phyloP scores from a whole-genome alignment of 2,797 vertebrate genomes.

The Setipinna tenuifilis region DNA sequence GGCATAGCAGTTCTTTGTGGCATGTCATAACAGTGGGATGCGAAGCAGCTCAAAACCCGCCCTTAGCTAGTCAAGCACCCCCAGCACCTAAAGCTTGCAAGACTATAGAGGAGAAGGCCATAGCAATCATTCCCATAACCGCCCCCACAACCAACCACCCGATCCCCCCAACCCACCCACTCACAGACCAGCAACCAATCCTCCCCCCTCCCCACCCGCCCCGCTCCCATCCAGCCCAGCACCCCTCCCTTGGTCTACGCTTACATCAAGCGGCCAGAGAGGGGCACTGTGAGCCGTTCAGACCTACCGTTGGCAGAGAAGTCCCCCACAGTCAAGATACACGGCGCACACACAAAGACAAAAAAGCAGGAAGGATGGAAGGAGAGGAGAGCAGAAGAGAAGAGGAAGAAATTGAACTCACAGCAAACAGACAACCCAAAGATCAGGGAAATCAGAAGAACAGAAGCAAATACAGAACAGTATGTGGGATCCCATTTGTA shows the following conservation, averaged over 20 bases:
- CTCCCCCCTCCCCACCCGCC: slow-evolving; percentile 56
- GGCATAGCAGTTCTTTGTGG: slow-evolving; percentile 72
- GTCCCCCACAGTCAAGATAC: slow-evolving; percentile 82
- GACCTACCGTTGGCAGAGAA: slow-evolving; percentile 83
- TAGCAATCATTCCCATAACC: slow-evolving; percentile 75
- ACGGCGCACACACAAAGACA: slow-evolving; percentile 79
- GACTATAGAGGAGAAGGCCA: slow-evolving; percentile 72
- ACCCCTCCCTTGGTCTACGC: slow-evolving; percentile 69
- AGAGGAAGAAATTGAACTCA: slow-evolving; percentile 81
- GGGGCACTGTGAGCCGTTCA: slow-evolving; percentile 73
- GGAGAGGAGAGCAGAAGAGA: slow-evolving; percentile 69
- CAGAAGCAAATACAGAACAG: slow-evolving; percentile 57
- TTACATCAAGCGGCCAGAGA: slow-evolving; percentile 77
- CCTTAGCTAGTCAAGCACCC: slow-evolving; percentile 76
- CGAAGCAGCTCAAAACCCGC: slow-evolving; percentile 73
- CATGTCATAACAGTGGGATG: slow-evolving; percentile 74
- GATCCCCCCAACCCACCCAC: background rate
- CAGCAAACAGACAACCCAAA: slow-evolving; percentile 76
- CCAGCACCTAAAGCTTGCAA: slow-evolving; percentile 79
- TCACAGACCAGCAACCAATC: background rate
- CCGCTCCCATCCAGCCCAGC: slow-evolving; percentile 47
- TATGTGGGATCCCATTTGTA: background rate
- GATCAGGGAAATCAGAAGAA: slow-evolving; percentile 72
- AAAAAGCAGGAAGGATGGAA: slow-evolving; percentile 72
- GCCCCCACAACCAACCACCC: slow-evolving; percentile 56